Evolutionary conservation across 2,888 invertebrate genomes (phyloP), one percentile per base, ranked within the genome.

Genomic region (Rhopalosiphum nymphaeae): DNA sequence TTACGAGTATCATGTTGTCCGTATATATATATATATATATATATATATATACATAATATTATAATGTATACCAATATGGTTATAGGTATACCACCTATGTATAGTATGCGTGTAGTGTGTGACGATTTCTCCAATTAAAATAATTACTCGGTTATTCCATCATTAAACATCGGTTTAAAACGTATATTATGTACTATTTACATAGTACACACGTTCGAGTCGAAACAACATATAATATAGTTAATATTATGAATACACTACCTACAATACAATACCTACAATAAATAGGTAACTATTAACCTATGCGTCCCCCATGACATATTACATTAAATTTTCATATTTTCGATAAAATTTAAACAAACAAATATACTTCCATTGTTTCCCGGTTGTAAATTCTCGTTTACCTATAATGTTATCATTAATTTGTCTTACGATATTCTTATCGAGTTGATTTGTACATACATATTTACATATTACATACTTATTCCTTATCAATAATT

Each of bases 71-170:
- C 9, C n/a, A 53, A 88, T 53, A 53, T 3, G 36, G 16, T 46
- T 7, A 49, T 49, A 87, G 46, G n/a, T n/a, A n/a, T 87, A 87
- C n/a, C 13, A 46, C 44, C 44, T 46, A 46, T 53, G 36, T 25
- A 87, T n/a, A 21, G 36, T 21, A 36, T 21, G 78, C 3, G n/a
- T 78, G 36, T 36, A 7, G 78, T 78, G 36, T 21, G 78, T 36
- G 42, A 89, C 42, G 89, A 89, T 89, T 88, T 26, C 10, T 56
- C 36, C 42, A 57, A 89, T 89, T 89, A 56, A 89, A 88, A 57
- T 89, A 57, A 89, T 56, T 42, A 56, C 26, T 56, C 16, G 26
- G 42, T 42, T 56, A 13, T 42, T 89, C 21, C 78, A 13, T 26
- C 36, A 42, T 89, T 42, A 42, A 56, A 89, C 56, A 42, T 26